Evolutionary conservation across 1,140 invertebrate species (phyloP), one percentile per base, ranked within the genome.

Genomic region (Wasmannia auropunctata): DNA sequence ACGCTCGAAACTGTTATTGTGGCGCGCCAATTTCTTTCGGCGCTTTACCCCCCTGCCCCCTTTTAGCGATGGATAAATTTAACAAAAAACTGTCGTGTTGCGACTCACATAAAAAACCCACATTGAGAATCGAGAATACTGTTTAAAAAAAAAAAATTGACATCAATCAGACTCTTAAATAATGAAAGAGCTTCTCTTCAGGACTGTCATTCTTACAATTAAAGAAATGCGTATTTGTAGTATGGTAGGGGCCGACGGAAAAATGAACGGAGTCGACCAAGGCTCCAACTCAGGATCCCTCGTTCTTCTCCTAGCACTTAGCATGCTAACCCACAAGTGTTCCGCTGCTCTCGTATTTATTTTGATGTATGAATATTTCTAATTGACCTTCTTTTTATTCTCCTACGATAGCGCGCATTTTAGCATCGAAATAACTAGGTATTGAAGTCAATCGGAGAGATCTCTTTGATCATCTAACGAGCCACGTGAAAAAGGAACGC

Each of bases 1-100:
- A 46, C 79, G 25, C 25, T 74, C 51, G 37, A 56, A 72, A 83
- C 28, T 69, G 67, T 83, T 83, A 83, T 83, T 58, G 67, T 43
- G 67, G 25, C 79, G 79, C 54, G 51, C n/a, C 67, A 58, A 74
- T 83, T 83, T 83, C 79, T 83, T 81, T 72, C 67, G 37, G 7
- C 37, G 65, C 37, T 56, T 58, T 54, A 46, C 22, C 11, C 10
- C n/a, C 25, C 22, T 11, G 40, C 10, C n/a, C 25, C 22, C n/a
- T 65, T 25, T 6, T 7, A 43, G 7, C 2, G 40, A 63, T 0
- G 0, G 37, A 67, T 19, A 40, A 46, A 69, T 37, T 80, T 40
- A 40, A 80, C 34, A n/a, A 46, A 56, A 54, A 40, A 28, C 10
- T 28, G 34, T 49, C 49, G 19, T 34, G 22, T 58, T n/a, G 25